A percentile compares a stretch with the other conserved stretches of the same genome.
These are phyloP conservation scores for Crypturellus tataupa DNA, from an alignment of 2,797 vertebrate species.

Conservation along the genomic window DNA sequence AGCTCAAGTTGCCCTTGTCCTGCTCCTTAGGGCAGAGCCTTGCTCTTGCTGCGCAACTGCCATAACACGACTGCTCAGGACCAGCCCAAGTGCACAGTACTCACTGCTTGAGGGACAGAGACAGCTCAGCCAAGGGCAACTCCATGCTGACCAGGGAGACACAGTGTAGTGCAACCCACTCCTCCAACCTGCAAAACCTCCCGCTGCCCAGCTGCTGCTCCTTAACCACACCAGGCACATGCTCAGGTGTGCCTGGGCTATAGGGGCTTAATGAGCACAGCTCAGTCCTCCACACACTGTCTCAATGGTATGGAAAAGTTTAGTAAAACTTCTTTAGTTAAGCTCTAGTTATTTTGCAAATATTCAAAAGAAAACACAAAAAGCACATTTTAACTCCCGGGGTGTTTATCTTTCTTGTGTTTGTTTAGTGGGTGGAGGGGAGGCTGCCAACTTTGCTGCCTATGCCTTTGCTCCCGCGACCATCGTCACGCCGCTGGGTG, in stretches of 20 bases:
- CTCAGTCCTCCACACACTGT: not conserved
- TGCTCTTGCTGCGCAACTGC: not conserved
- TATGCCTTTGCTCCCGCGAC: slow-evolving; percentile 95
- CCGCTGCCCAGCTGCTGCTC: not conserved
- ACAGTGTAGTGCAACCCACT: not conserved
- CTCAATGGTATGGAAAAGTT: not conserved
- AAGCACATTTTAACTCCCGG: not conserved
- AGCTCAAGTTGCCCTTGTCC: not conserved
- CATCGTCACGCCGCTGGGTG: slow-evolving; percentile 93
- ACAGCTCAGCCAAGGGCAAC: accelerated
- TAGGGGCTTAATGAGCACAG: accelerated
- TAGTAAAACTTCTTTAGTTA: not conserved
- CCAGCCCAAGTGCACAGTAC: accelerated
- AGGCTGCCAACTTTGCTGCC: slow-evolving; percentile 93
- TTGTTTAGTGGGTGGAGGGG: slow-evolving; percentile 91
- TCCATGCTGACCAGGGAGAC: not conserved
- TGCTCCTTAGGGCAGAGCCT: not conserved
- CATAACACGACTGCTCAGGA: not conserved
- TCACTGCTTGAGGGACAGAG: not conserved
- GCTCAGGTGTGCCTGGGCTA: not conserved
- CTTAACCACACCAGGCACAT: too few species aligned
- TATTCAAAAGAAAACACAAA: not conserved
- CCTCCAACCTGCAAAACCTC: not conserved
- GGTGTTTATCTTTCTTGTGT: slow-evolving; percentile 52
- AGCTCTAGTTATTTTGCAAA: not conserved